phyloP scores from a whole-genome alignment of 2,113 vertebrate genomes.

The Apodemus sylvaticus region DNA sequence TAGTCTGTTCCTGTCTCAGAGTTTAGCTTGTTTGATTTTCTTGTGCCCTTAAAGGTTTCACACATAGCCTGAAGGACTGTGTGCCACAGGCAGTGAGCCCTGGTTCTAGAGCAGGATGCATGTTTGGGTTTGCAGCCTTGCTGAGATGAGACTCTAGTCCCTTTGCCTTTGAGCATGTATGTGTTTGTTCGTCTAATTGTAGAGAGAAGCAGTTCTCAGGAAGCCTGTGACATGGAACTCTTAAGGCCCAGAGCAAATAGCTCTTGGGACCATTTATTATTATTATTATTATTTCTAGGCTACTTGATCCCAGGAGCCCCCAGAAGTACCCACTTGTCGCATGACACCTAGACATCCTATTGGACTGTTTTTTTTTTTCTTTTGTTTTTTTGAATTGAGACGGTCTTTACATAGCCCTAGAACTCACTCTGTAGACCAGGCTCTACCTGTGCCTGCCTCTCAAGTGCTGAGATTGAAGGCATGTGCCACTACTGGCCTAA shows the following conservation, averaged over 20 bases:
- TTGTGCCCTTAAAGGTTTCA: background rate
- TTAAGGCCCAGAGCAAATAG: background rate
- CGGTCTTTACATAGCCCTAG: background rate
- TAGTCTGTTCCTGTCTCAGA: background rate
- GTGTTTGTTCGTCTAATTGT: background rate
- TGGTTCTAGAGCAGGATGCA: background rate
- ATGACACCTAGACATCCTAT: background rate
- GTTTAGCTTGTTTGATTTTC: background rate
- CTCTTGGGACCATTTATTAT: background rate
- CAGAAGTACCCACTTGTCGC: background rate
- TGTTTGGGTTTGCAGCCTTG: background rate
- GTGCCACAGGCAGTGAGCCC: background rate
- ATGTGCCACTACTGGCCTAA: background rate
- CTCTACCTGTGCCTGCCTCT: background rate
- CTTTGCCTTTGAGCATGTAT: background rate
- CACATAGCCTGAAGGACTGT: background rate
- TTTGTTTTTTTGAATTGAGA: background rate
- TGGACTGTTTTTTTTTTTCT: background rate
- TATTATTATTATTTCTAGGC: background rate
- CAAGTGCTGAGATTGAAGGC: background rate
- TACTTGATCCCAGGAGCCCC: background rate
- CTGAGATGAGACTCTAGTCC: background rate
- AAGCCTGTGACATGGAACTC: background rate
- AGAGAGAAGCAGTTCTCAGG: background rate
- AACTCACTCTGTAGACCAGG: background rate